Conservation (phyloP, 2,888 invertebrate species). For the Andrena dorsata region DNA sequence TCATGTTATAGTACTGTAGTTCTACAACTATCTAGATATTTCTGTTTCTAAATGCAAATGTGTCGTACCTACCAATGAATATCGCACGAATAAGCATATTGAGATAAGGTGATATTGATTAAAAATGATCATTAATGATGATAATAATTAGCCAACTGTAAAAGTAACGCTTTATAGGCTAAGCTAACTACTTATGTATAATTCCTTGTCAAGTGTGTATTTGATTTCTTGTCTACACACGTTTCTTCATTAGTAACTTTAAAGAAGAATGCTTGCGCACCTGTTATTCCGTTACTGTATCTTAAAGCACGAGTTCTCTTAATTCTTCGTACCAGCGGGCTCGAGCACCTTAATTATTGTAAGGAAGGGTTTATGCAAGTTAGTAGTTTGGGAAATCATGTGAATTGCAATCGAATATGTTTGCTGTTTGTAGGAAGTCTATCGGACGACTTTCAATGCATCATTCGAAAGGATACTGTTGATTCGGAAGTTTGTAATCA, state of each 20-base stretch:
- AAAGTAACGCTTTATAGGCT: slow-evolving; percentile 63
- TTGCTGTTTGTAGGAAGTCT: slow-evolving; percentile 39
- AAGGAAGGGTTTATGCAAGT: slow-evolving; percentile 57
- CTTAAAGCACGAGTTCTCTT: slow-evolving; percentile 38
- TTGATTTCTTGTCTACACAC: slow-evolving; percentile 32
- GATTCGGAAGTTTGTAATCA: slow-evolving; percentile 6
- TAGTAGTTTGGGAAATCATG: slow-evolving; percentile 11
- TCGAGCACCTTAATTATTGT: slow-evolving; percentile 46
- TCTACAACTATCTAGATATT: slow-evolving; percentile 45
- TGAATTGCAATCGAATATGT: slow-evolving; percentile 4
- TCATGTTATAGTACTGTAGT: slow-evolving; percentile 44
- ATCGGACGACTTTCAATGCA: slow-evolving; percentile 42
- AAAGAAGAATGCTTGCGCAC: slow-evolving; percentile 46
- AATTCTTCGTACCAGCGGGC: slow-evolving; percentile 28
- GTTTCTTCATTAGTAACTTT: slow-evolving; percentile 60
- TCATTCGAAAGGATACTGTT: slow-evolving; percentile 23
- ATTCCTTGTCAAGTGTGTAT: slow-evolving; percentile 49
- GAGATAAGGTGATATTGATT: slow-evolving; percentile 34
- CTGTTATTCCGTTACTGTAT: slow-evolving; percentile 30
- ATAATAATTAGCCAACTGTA: slow-evolving; percentile 57
- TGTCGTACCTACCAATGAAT: slow-evolving; percentile 52
- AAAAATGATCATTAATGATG: slow-evolving; percentile 39
- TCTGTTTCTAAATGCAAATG: slow-evolving; percentile 44
- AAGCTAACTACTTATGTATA: slow-evolving; percentile 27
- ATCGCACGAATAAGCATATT: slow-evolving; percentile 45